A percentile compares a stretch with the other conserved stretches of the same genome.
These are phyloP conservation scores for Cataglyphis hispanica DNA, from an alignment of 1,140 invertebrate species.

Conservation along the genomic window DNA sequence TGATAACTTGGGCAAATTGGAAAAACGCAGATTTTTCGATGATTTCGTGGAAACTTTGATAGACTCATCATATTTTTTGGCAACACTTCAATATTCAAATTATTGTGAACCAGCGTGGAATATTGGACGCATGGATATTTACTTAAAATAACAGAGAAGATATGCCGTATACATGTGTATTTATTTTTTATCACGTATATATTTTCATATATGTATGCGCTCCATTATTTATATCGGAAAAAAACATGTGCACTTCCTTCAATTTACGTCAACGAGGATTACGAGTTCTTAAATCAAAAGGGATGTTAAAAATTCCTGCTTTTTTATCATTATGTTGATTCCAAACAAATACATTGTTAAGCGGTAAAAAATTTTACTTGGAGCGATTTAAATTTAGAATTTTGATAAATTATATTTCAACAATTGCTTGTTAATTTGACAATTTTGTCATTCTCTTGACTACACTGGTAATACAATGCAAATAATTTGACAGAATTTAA, in stretches of 20 bases:
- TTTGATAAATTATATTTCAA: not conserved
- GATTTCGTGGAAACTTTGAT: not conserved
- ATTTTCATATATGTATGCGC: not conserved
- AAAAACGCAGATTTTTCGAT: not conserved
- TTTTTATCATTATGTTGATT: not conserved
- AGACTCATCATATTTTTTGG: not conserved
- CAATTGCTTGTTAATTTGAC: not conserved
- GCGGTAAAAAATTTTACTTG: not conserved
- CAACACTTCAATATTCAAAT: slow-evolving; percentile 11
- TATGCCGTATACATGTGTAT: not conserved
- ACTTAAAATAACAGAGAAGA: slow-evolving; percentile 4
- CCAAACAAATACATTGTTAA: not conserved
- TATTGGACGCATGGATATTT: slow-evolving; percentile 9
- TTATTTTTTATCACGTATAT: not conserved
- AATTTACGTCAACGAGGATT: not conserved
- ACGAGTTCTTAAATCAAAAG: not conserved
- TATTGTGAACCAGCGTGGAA: not conserved
- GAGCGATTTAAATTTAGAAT: not conserved
- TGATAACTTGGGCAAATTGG: not conserved
- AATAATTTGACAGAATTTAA: slow-evolving; percentile 5
- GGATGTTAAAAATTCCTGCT: not conserved
- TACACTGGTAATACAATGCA: not conserved
- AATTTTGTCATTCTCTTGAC: not conserved
- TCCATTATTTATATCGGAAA: not conserved
- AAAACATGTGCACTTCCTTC: not conserved